Evolutionary conservation across 53 echinoderm and acorn worm genomes (phyloP).

Genomic region (Paracentrotus lividus): DNA sequence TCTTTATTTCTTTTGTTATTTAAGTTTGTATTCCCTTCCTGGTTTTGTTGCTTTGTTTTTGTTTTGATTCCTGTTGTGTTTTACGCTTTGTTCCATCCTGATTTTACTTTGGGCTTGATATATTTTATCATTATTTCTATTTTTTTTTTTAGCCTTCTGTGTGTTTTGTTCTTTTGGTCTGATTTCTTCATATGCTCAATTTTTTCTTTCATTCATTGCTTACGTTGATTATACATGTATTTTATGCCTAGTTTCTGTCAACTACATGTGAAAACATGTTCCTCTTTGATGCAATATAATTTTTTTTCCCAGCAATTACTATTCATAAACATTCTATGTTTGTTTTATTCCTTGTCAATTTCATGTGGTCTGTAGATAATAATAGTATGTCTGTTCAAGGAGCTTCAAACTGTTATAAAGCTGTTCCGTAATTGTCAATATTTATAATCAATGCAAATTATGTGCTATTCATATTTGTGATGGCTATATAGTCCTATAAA

Average conservation of each 20-base stretch:
- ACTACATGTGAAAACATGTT: background rate
- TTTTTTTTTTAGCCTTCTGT: background rate
- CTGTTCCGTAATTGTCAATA: background rate
- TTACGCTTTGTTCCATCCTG: background rate
- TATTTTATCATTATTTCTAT: background rate
- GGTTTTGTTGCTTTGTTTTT: conserved; percentile 1
- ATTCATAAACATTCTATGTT: background rate
- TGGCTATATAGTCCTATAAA: background rate
- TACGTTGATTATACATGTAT: background rate
- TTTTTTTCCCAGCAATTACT: background rate
- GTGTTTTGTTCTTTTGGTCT: background rate
- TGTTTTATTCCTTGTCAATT: background rate
- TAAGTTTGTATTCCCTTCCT: background rate
- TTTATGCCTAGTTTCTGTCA: background rate
- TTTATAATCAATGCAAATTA: background rate
- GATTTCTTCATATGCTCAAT: too few relatives aligned
- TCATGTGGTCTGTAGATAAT: too few relatives aligned
- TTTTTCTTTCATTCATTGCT: background rate
- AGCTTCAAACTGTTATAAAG: background rate
- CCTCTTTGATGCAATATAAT: background rate
- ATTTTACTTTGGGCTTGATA: background rate
- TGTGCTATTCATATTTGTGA: background rate
- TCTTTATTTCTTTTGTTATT: background rate
- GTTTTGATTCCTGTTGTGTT: background rate
- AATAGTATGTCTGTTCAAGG: too few relatives aligned